Base-by-base conservation (phyloP, 2,888 invertebrate species). In the Drosophila merina region DNA sequence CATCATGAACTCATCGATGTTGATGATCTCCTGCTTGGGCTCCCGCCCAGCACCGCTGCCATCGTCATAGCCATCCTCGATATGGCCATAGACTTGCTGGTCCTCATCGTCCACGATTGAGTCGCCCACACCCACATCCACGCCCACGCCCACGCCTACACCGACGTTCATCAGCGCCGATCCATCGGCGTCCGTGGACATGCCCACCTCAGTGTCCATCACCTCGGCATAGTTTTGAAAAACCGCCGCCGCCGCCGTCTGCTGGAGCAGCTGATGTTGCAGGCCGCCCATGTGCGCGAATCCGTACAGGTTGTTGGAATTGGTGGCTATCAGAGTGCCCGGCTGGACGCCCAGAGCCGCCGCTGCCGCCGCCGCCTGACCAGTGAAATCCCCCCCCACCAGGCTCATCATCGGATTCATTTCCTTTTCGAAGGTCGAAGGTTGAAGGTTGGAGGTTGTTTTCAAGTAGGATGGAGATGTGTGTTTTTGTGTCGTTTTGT, bases 371-470 rank as follows among this genome's bases (percentile, higher is more conserved):
- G 90, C 88, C 64, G 90, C 91, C 74, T 91, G 91, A 77, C 91
- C 89, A 85, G 89, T 86, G 76, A 91, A 92, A 79, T 92, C 92
- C 83, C 91, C 91, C 87, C 91, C 91, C 85, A 91, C 91, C 88
- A 92, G 88, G 86, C 91, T 91, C 91, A 92, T 91, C 91, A 92
- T 91, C 76, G 91, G 91, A 91, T 92, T 91, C 84, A 92, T 88
- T 82, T 92, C 91, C 92, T 92, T 84, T 75, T 58, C n/a, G 3
- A n/a, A 14, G 30, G 38, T 38, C 10, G 58, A 12, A 25, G 55
- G 9, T 44, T 44, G 38, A 12, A 25, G 20, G 20, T 20, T 20
- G 20, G 20, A 20, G 55, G 9, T 44, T 44, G 38, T 20, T 51
- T 45, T 57, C 57, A 44, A 20, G 20, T 20, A 20, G 20, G 14